Percentiles rank a stretch among this genome's conserved stretches.
These are phyloP conservation scores for Lonchura striata DNA, from an alignment of 2,113 vertebrate genomes.

Conservation along the genomic window DNA sequence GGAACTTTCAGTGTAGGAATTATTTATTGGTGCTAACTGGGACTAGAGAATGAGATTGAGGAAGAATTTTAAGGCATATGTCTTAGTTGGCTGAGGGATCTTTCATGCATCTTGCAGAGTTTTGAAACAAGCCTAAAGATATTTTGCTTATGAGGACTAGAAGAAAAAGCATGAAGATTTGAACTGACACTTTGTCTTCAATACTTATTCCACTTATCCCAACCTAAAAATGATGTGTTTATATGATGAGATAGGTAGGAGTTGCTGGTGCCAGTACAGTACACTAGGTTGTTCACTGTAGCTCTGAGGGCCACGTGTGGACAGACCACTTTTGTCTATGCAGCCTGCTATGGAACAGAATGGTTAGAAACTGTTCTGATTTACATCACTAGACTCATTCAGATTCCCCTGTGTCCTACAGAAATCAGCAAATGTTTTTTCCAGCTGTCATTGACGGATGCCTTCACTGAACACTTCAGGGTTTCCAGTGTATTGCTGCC, in stretches of 20 bases:
- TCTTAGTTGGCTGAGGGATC: not conserved
- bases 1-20: not conserved
- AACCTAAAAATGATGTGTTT: not conserved
- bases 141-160: not conserved
- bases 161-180: not conserved
- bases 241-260: not conserved
- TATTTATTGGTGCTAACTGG: not conserved
- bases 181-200: not conserved
- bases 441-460: not conserved
- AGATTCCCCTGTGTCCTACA: not conserved
- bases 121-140: not conserved
- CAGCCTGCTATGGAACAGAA: not conserved
- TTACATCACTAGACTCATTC: not conserved
- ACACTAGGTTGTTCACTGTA: not conserved
- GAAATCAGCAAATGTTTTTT: not conserved
- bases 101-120: not conserved
- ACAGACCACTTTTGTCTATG: fast-evolving
- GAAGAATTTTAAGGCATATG: not conserved
- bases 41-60: not conserved
- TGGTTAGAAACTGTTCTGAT: not conserved
- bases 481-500: not conserved
- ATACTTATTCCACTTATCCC: not conserved
- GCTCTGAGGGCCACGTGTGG: not conserved
- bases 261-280: not conserved
- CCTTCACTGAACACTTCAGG: not conserved